Percentiles rank a stretch among this genome's conserved stretches.
phyloP scores from a whole-genome alignment of 2,113 vertebrate species.

The Polyodon spathula region DNA sequence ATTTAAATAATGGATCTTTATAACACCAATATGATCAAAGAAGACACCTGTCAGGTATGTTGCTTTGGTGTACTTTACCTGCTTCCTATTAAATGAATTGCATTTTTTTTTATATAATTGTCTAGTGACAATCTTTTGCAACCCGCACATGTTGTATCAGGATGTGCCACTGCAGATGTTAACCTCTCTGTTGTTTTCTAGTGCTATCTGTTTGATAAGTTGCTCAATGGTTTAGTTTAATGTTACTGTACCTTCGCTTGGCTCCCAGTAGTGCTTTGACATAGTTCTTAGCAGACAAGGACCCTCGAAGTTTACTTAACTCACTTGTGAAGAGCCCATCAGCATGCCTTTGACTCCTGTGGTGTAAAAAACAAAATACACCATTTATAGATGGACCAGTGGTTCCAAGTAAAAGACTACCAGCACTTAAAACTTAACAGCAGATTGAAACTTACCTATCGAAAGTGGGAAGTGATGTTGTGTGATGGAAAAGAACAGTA shows the following conservation, averaged over 20 bases:
- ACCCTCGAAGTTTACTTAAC: constrained; percentile 25
- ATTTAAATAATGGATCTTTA: no score
- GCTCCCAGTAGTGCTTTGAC: constrained; percentile 29
- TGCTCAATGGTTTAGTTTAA: no score
- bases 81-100: no score
- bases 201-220: no score
- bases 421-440: not conserved
- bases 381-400: not conserved
- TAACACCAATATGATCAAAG: no score
- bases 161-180: no score
- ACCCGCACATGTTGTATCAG: no score
- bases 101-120: no score
- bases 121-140: no score
- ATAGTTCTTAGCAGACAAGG: constrained; percentile 23
- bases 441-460: constrained; percentile 31
- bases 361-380: not conserved
- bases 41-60: no score
- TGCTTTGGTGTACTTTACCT: no score
- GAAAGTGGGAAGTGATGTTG: constrained; percentile 35
- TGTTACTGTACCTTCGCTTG: constrained; percentile 27
- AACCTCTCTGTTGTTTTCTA: not conserved
- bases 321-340: constrained; percentile 28
- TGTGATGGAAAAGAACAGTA: constrained; percentile 35
- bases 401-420: not conserved
- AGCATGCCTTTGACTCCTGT: constrained; percentile 34